Evolutionary conservation across 2,113 vertebrate genomes (phyloP).

Genomic region (Takifugu bimaculatus): DNA sequence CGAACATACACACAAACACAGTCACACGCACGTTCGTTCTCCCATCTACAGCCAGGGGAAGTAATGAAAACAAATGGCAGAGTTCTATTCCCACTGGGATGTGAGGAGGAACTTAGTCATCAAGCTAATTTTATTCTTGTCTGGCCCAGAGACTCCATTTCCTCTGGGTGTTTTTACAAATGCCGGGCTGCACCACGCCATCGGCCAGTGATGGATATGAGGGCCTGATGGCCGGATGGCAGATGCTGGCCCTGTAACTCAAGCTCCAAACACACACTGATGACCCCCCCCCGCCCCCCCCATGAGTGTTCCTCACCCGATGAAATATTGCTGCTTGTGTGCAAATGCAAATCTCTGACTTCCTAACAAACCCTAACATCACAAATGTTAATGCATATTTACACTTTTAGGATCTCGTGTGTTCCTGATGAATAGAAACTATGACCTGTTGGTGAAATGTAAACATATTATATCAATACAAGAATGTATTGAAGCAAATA

Average conservation of each 20-base stretch:
- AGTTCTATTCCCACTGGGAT: slow-evolving; percentile 74
- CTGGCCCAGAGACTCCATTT: slow-evolving; percentile 81
- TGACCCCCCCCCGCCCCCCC: slow-evolving; percentile 55
- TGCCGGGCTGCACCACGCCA: slow-evolving; percentile 67
- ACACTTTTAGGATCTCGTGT: neutral
- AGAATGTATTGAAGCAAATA: neutral
- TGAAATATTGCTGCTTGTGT: slow-evolving; percentile 15
- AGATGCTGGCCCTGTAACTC: slow-evolving; percentile 86
- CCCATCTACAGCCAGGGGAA: slow-evolving; percentile 61
- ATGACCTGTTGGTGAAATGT: neutral
- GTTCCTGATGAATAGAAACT: neutral
- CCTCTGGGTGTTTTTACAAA: slow-evolving; percentile 82
- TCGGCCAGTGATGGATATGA: slow-evolving; percentile 69
- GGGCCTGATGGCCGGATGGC: slow-evolving; percentile 77
- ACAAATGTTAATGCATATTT: too few species aligned
- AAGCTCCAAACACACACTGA: slow-evolving; percentile 74
- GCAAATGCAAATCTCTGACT: slow-evolving; percentile 30
- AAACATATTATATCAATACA: too few species aligned
- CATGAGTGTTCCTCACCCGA: slow-evolving; percentile 37
- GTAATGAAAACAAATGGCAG: slow-evolving; percentile 82
- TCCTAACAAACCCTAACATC: slow-evolving; percentile 16
- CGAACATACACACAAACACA: slow-evolving; percentile 23
- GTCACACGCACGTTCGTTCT: slow-evolving; percentile 38
- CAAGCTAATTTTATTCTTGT: slow-evolving; percentile 83
- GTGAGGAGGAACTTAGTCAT: slow-evolving; percentile 80